phyloP scores from a whole-genome alignment of 1,140 invertebrate genomes.

The Periplaneta americana region DNA sequence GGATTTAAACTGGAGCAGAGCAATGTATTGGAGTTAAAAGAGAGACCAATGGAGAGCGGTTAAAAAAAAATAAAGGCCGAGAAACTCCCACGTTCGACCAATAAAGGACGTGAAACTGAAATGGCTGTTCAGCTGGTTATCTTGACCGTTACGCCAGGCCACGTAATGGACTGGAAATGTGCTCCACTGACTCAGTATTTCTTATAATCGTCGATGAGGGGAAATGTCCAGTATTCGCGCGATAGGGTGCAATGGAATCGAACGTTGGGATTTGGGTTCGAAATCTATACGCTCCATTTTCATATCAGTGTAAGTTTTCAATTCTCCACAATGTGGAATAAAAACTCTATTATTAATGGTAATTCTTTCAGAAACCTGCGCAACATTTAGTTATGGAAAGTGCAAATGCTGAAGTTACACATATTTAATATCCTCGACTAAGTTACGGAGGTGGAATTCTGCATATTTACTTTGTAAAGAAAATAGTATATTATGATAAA shows the following conservation, averaged over 20 bases:
- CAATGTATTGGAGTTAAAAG: not conserved
- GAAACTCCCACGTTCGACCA: not conserved
- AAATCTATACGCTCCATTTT: too few species aligned
- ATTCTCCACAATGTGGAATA: too few species aligned
- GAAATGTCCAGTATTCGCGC: not conserved
- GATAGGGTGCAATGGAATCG: not conserved
- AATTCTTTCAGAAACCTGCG: too few species aligned
- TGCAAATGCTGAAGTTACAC: too few species aligned
- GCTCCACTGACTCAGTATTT: not conserved
- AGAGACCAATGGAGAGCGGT: not conserved
- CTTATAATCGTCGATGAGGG: not conserved
- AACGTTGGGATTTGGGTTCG: too few species aligned
- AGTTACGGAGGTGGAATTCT: too few species aligned
- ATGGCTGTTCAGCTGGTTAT: not conserved
- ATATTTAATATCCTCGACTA: too few species aligned
- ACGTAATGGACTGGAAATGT: not conserved
- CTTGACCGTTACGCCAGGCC: not conserved
- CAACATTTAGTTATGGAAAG: too few species aligned
- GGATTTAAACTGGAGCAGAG: not conserved
- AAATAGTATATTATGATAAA: too few species aligned
- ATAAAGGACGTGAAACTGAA: not conserved
- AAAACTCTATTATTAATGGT: too few species aligned
- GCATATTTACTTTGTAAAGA: too few species aligned
- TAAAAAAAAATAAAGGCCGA: not conserved
- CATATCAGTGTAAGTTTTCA: too few species aligned